These are phyloP conservation scores for Epizoanthus rinbou DNA, from an alignment of 92 coral and sea anemone genomes.

Conservation along the genomic window DNA sequence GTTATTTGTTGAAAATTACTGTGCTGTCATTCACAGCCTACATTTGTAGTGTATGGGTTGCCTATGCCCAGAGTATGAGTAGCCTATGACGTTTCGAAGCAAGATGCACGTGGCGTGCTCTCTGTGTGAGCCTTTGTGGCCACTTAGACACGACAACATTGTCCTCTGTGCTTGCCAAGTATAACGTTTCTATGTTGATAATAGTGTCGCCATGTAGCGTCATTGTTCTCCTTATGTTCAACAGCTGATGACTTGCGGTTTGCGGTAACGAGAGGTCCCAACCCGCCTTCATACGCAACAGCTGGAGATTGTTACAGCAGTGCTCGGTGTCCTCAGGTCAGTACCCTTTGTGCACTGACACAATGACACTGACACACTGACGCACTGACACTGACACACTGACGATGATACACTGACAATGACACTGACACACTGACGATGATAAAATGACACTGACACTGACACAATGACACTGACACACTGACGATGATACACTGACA, in stretches of 20 bases:
- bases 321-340: constrained; percentile 89
- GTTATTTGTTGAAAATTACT: neutral
- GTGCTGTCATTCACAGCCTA: neutral
- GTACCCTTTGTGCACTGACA: neutral
- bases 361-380: no score
- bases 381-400: no score
- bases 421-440: no score
- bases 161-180: neutral
- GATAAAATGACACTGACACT: no score
- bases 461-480: no score
- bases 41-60: neutral
- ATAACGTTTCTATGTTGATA: neutral
- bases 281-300: constrained; percentile 84
- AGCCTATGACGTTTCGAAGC: neutral
- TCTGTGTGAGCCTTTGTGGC: no score
- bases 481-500: no score
- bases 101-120: no score
- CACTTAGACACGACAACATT: no score
- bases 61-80: no score
- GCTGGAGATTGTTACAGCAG: constrained; percentile 98
- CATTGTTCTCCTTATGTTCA: neutral
- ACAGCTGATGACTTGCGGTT: constrained; percentile 87
- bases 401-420: no score
- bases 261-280: constrained; percentile 80
- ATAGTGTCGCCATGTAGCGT: neutral